phyloP scores from a whole-genome alignment of 2,888 invertebrate species.

The Sepiola atlantica region DNA sequence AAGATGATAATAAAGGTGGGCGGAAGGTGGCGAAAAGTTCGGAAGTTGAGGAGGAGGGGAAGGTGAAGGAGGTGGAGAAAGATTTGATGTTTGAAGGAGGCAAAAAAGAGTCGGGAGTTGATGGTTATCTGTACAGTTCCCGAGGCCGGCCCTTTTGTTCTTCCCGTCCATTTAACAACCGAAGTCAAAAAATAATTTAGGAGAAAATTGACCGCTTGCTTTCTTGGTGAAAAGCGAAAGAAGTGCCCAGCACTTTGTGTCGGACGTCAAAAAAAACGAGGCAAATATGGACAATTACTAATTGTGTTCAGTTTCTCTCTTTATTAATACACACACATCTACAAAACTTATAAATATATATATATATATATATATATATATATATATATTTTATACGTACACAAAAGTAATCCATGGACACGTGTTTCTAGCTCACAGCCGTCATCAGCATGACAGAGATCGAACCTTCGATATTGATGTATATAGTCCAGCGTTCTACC shows the following conservation, averaged over 20 bases:
- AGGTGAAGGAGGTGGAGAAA: too few relatives aligned
- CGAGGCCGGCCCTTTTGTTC: not conserved
- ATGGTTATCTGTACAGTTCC: not conserved
- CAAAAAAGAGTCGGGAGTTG: not conserved
- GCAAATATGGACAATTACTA: not conserved
- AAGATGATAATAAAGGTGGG: not conserved
- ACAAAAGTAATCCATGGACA: too few relatives aligned
- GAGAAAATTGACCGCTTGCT: not conserved
- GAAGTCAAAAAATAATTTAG: not conserved
- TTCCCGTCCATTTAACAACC: not conserved
- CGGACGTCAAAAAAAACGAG: too few relatives aligned
- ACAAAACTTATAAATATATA: not conserved
- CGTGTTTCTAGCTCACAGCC: too few relatives aligned
- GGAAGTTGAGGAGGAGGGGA: not conserved
- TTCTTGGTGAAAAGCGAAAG: too few relatives aligned
- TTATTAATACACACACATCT: not conserved
- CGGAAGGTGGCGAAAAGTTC: not conserved
- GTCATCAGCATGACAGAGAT: too few relatives aligned
- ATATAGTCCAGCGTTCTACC: too few relatives aligned
- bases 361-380: constrained; percentile 32
- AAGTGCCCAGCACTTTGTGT: not conserved
- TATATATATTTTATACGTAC: not conserved
- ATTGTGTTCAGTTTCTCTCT: not conserved
- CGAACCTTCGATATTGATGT: too few relatives aligned
- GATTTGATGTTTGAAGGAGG: too few relatives aligned